A percentile compares a stretch with the other conserved stretches of the same genome.
phyloP scores from a whole-genome alignment of 2,797 vertebrate species.

The Ceyx erithaca region DNA sequence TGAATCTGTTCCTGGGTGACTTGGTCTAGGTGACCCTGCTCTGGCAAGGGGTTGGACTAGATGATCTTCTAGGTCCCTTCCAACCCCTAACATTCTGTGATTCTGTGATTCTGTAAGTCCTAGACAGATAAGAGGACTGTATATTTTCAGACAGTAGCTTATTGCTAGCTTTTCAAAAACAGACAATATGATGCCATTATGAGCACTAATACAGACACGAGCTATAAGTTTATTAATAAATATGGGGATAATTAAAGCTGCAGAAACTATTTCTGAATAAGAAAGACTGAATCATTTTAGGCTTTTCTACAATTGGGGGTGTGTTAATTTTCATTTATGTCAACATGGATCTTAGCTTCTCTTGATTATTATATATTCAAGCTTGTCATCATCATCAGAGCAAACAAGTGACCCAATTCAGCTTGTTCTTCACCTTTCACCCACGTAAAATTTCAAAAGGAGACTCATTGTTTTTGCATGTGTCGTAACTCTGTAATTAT shows the following conservation, averaged over 20 bases:
- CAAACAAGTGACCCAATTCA: conserved; percentile 62
- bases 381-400: conserved; percentile 58
- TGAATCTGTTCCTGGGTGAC: too few relatives aligned
- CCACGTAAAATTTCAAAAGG: conserved; percentile 62
- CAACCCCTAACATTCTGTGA: too few relatives aligned
- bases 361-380: conserved; percentile 28
- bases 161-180: neutral
- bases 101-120: too few relatives aligned
- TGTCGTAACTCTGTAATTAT: conserved; percentile 67
- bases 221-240: neutral
- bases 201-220: neutral
- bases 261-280: neutral
- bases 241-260: neutral
- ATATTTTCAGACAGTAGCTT: neutral
- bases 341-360: neutral
- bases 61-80: too few relatives aligned
- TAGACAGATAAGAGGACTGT: too few relatives aligned
- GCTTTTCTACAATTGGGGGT: neutral
- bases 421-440: conserved; percentile 68
- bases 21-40: too few relatives aligned
- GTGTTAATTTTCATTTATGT: conserved; percentile 43
- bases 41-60: too few relatives aligned
- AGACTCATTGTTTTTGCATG: conserved; percentile 67
- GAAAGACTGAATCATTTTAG: neutral
- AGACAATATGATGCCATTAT: neutral